Base-by-base conservation (phyloP, 1,140 invertebrate genomes). In the Pristionchus pacificus region DNA sequence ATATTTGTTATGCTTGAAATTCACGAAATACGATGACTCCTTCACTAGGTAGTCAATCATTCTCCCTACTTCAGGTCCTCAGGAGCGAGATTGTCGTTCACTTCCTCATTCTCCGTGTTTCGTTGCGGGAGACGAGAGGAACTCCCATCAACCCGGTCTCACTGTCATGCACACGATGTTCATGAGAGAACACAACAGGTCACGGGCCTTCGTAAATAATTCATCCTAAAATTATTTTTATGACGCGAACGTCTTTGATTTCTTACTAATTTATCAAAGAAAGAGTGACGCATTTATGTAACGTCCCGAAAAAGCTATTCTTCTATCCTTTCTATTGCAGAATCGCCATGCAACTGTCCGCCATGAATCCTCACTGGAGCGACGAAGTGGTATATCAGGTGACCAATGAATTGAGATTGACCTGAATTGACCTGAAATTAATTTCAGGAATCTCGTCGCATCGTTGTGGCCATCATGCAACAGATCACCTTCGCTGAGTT, bases 71-170 rank as follows among this genome's bases (percentile, higher is more conserved):
- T 38, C 33, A 62, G 58, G 29, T 29, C n/a, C 38, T 66, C 74
- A 77, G 60, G 76, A 77, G 59, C 69, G 83, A 63, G 82, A 83
- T 69, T 83, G 82, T 59, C 70, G 81, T 14, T 80, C 77, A 24
- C 67, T 68, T 32, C 77, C 77, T 14, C 68, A 60, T 31, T 74
- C 77, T 60, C 79, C 82, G 2, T 83, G 81, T 38, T 84, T 85
- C 61, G 71, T 86, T 14, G 82, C 79, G 90, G 91, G 93, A 80
- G 93, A 96, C 86, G 92, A 93, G 81, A 88, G 63, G 63, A 93
- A 95, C 2, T 95, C 94, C 83, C 93, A 96, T 82, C 93, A 95
- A 80, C 84, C 95, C 69, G 91, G 93, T 0, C 85, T 95, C 25
- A 84, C 80, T 2, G 75, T 81, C 2, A 83, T 83, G 70, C 81